A percentile compares a stretch with the other conserved stretches of the same genome.
Evolutionary conservation across 2,113 vertebrate genomes (phyloP).

Genomic region (Ophthalmolycus amberensis): DNA sequence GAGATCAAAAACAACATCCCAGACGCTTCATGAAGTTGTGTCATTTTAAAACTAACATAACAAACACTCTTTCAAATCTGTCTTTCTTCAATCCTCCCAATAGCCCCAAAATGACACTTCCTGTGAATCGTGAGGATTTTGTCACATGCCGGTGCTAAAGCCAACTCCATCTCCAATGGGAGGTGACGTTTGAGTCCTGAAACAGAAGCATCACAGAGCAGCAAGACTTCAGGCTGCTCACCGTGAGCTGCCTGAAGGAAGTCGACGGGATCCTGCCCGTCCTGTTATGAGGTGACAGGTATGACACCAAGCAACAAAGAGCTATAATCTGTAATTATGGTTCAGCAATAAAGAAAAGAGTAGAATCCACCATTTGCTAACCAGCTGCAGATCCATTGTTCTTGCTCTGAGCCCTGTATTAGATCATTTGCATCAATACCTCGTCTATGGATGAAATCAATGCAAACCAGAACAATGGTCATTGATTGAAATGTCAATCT

Average conservation of each 20-base stretch:
- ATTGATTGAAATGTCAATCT: conserved; percentile 19
- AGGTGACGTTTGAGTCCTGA: conserved; percentile 21
- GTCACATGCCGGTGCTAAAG: conserved; percentile 31
- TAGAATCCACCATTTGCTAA: conserved; percentile 26
- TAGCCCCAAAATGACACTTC: conserved; percentile 8
- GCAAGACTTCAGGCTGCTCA: conserved; percentile 28
- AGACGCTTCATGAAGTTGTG: background rate
- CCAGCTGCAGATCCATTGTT: conserved; percentile 34
- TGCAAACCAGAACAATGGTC: background rate
- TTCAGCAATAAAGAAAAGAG: background rate
- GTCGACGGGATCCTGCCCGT: conserved; percentile 34
- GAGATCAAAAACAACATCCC: background rate
- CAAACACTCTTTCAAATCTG: background rate
- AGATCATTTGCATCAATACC: conserved; percentile 32
- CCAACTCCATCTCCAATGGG: background rate
- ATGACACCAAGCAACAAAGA: conserved; percentile 43
- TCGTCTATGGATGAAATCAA: conserved; percentile 3
- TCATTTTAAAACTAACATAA: background rate
- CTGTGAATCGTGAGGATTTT: conserved; percentile 43
- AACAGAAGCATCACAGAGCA: conserved; percentile 36
- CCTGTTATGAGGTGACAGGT: conserved; percentile 52
- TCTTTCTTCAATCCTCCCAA: background rate
- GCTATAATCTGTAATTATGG: conserved; percentile 29
- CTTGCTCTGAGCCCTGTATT: background rate
- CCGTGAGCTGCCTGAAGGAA: background rate